Conservation (phyloP, 2,113 vertebrate species). For the Anarrhichthys ocellatus region DNA sequence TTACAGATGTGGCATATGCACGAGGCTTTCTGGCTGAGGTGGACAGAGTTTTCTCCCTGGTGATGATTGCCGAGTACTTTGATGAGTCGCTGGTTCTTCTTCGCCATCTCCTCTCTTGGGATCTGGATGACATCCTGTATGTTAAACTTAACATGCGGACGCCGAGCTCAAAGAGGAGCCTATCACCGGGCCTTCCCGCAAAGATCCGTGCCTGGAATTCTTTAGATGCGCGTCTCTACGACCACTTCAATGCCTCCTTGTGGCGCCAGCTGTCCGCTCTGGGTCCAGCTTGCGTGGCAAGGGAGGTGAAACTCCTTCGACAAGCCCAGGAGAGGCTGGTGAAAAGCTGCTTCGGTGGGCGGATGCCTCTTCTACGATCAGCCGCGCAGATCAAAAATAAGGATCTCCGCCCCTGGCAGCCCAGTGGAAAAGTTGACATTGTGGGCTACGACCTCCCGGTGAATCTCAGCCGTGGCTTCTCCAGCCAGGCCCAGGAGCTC, state of each 20-base stretch:
- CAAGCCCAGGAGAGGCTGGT: slow-evolving; percentile 83
- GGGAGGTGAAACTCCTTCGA: slow-evolving; percentile 84
- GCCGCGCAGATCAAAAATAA: slow-evolving; percentile 88
- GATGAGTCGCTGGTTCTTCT: slow-evolving; percentile 90
- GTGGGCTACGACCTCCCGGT: slow-evolving; percentile 89
- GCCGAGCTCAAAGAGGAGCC: slow-evolving; percentile 78
- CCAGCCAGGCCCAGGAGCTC: slow-evolving; percentile 72
- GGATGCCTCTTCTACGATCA: slow-evolving; percentile 76
- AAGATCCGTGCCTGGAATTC: slow-evolving; percentile 88
- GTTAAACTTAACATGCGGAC: slow-evolving; percentile 90
- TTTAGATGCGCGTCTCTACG: slow-evolving; percentile 85
- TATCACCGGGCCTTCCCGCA: slow-evolving; percentile 71
- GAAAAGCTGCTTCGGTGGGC: slow-evolving; percentile 83
- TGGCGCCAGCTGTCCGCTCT: slow-evolving; percentile 84
- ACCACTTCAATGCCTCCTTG: slow-evolving; percentile 88
- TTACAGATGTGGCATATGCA: slow-evolving; percentile 75
- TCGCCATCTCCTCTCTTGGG: slow-evolving; percentile 88
- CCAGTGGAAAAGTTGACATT: slow-evolving; percentile 87
- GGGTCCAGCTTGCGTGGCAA: slow-evolving; percentile 83
- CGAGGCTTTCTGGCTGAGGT: slow-evolving; percentile 82
- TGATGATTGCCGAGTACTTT: slow-evolving; percentile 91
- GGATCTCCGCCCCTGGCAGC: slow-evolving; percentile 90
- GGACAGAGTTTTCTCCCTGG: slow-evolving; percentile 86
- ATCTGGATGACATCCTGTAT: slow-evolving; percentile 88
- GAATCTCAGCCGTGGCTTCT: slow-evolving; percentile 66